A percentile compares a stretch with the other conserved stretches of the same genome.
phyloP scores from a whole-genome alignment of 2,797 vertebrate species.

The Trematomus bernacchii region DNA sequence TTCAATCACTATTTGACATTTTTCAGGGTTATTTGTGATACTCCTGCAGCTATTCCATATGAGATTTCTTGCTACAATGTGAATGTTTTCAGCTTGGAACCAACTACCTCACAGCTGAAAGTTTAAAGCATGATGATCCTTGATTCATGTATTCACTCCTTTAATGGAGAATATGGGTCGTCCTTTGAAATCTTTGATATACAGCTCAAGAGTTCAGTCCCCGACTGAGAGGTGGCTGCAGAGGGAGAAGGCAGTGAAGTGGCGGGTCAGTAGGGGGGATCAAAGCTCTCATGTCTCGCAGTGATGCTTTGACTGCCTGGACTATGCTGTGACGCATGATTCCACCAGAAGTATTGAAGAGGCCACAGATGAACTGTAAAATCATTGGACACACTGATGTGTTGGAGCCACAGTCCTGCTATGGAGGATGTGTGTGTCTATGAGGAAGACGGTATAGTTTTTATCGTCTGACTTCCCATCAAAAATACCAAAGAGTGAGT shows the following conservation, averaged over 20 bases:
- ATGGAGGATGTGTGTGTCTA: conserved; percentile 24
- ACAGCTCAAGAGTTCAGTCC: conserved; percentile 48
- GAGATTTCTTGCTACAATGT: conserved; percentile 33
- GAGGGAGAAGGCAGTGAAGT: conserved; percentile 45
- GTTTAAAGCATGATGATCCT: conserved; percentile 30
- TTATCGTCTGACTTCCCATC: conserved; percentile 17
- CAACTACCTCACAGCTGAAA: conserved; percentile 23
- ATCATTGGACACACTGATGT: conserved; percentile 27
- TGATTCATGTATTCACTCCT: conserved; percentile 49
- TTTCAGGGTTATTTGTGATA: conserved; percentile 29
- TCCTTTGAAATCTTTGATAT: conserved; percentile 57
- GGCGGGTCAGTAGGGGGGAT: conserved; percentile 54
- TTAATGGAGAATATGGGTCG: conserved; percentile 34
- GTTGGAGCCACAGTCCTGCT: conserved; percentile 13
- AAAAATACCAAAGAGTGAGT: conserved; percentile 8
- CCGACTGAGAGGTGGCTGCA: conserved; percentile 27
- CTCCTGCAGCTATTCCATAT: conserved; percentile 25
- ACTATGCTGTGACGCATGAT: conserved; percentile 24
- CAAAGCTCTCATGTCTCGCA: conserved; percentile 60
- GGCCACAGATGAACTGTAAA: conserved; percentile 25
- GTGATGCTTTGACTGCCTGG: conserved; percentile 49
- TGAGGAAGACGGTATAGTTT: conserved; percentile 10
- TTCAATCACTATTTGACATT: conserved; percentile 42
- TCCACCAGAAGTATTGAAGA: conserved; percentile 62
- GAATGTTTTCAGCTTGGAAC: conserved; percentile 28